These are phyloP conservation scores for Argyrosomus japonicus DNA, from an alignment of 2,113 vertebrate genomes.

Conservation along the genomic window DNA sequence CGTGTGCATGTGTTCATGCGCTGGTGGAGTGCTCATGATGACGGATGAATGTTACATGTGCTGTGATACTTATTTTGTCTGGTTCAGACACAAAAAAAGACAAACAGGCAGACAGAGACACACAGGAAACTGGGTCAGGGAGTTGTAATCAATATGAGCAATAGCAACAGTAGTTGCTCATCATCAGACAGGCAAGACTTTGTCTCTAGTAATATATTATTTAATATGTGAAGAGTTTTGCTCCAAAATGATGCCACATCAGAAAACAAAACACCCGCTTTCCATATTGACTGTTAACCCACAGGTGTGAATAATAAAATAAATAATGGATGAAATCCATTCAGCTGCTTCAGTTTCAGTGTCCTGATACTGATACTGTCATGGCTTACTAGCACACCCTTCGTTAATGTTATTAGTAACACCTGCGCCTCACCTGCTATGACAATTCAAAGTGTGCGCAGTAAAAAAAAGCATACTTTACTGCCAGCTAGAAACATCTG, in stretches of 20 bases:
- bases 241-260: not conserved
- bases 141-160: conserved; percentile 44
- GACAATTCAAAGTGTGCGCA: not conserved
- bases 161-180: conserved; percentile 22
- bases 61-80: conserved; percentile 27
- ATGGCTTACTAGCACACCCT: not conserved
- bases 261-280: not conserved
- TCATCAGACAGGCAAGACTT: conserved; percentile 3
- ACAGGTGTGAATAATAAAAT: not conserved
- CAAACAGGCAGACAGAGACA: conserved; percentile 1
- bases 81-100: conserved; percentile 17
- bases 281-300: not conserved
- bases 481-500: conserved; percentile 10
- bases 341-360: not conserved
- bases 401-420: not conserved
- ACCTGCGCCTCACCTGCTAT: not conserved
- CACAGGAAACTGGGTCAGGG: conserved; percentile 28
- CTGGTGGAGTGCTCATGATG: not conserved
- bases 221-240: not conserved
- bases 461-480: not conserved
- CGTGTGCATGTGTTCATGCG: not conserved
- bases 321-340: not conserved
- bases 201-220: not conserved
- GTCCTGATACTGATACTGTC: not conserved
- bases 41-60: conserved; percentile 4